Evolutionary conservation across 2,888 invertebrate species (phyloP).

Genomic region (Folsomia manolachei): DNA sequence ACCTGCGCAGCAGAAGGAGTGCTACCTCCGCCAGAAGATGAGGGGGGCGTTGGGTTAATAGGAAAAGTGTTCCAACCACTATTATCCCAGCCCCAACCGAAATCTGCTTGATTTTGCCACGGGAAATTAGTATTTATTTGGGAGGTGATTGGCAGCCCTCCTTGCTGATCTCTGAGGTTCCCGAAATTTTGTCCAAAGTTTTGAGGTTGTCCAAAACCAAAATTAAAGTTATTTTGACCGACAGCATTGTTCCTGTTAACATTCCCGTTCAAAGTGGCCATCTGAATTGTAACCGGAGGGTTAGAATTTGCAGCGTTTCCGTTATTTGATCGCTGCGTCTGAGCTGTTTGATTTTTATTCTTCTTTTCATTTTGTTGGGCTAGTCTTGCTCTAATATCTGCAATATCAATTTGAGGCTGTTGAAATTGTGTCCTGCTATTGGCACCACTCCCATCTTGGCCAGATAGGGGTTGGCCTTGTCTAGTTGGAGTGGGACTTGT

Average conservation of each 20-base stretch:
- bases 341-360: background rate
- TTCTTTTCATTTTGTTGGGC: background rate
- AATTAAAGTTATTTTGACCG: background rate
- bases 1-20: no score
- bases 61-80: background rate
- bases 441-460: background rate
- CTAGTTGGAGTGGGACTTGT: background rate
- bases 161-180: background rate
- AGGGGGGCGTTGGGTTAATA: background rate
- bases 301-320: background rate
- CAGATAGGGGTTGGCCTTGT: background rate
- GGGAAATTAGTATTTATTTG: background rate
- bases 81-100: conserved; percentile 1
- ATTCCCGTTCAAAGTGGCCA: background rate
- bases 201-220: background rate
- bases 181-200: background rate
- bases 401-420: background rate
- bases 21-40: background rate
- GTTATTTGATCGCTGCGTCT: background rate
- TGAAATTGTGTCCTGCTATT: background rate
- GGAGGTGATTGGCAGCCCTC: background rate
- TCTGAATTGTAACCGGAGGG: background rate
- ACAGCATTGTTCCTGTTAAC: background rate
- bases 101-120: background rate
- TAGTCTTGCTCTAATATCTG: background rate